Evolutionary conservation across 2,113 vertebrate genomes (phyloP).

Genomic region (Myrmecophaga tridactyla): DNA sequence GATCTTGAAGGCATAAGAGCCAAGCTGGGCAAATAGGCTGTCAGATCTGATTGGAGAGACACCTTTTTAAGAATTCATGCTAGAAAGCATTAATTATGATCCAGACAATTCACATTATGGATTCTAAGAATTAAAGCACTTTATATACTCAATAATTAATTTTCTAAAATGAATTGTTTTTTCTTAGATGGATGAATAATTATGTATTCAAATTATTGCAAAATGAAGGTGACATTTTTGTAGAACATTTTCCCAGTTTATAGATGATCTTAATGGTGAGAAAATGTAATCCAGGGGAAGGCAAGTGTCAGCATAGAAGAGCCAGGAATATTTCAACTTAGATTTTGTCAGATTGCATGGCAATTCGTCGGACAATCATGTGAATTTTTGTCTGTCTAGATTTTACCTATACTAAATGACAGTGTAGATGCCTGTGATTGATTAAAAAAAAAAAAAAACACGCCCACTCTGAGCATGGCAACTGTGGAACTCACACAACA

Average conservation of each 20-base stretch:
- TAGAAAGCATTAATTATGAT: constrained; percentile 70
- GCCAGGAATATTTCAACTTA: constrained; percentile 48
- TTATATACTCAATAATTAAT: constrained; percentile 67
- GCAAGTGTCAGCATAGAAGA: constrained; percentile 1
- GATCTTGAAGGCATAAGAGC: constrained; percentile 34
- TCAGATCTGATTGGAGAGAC: constrained; percentile 55
- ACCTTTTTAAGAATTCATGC: constrained; percentile 51
- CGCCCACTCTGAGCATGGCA: not conserved
- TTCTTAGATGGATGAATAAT: constrained; percentile 60
- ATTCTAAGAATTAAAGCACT: constrained; percentile 68
- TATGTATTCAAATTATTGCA: constrained; percentile 60
- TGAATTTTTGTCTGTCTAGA: constrained; percentile 57
- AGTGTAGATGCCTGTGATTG: constrained; percentile 41
- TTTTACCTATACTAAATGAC: constrained; percentile 59
- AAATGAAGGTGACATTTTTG: constrained; percentile 68
- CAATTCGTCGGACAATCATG: not conserved
- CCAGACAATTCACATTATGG: constrained; percentile 61
- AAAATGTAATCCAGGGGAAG: not conserved
- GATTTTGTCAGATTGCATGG: constrained; percentile 31
- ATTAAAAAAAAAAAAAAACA: too few relatives aligned
- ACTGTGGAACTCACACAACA: not conserved
- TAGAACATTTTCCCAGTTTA: constrained; percentile 40
- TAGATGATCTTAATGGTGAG: constrained; percentile 27
- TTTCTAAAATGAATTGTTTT: constrained; percentile 71
- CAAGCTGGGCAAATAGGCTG: constrained; percentile 43